These are phyloP conservation scores for Holcopasites calliopsidis DNA, from an alignment of 1,140 invertebrate species.

Conservation along the genomic window DNA sequence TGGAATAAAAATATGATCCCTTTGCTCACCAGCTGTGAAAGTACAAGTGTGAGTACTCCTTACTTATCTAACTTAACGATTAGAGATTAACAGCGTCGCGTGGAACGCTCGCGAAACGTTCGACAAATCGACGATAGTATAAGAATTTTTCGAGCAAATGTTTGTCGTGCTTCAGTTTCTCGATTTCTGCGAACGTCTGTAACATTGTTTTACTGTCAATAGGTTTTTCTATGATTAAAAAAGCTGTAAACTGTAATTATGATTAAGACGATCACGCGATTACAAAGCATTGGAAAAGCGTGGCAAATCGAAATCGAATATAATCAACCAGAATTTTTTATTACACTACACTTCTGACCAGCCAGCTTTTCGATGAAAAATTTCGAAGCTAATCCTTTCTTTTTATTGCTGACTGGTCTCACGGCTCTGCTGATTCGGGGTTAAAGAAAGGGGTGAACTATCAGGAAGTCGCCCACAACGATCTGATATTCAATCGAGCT, in stretches of 20 bases:
- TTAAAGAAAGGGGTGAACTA: background rate
- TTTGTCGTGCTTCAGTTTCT: background rate
- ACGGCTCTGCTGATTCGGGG: background rate
- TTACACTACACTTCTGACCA: background rate
- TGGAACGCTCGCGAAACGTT: slow-evolving; percentile 1
- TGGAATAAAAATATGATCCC: too few species aligned
- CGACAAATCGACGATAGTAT: too few species aligned
- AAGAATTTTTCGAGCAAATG: background rate
- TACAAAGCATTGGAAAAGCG: too few species aligned
- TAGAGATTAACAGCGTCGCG: background rate
- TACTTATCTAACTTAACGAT: slow-evolving; percentile 17
- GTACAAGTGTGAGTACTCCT: background rate
- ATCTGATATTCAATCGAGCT: background rate
- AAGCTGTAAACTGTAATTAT: too few species aligned
- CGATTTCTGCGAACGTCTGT: background rate
- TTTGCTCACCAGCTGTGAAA: background rate
- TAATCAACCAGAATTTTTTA: too few species aligned
- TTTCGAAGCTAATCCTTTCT: background rate
- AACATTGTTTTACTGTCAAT: background rate
- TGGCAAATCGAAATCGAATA: too few species aligned
- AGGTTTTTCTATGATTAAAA: too few species aligned
- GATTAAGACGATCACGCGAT: too few species aligned
- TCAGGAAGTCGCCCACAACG: background rate
- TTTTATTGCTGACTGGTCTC: background rate
- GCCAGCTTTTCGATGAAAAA: background rate